A percentile compares a stretch with the other conserved stretches of the same genome.
Conservation (phyloP, 2,113 vertebrate species). For the Gambusia holbrooki region DNA sequence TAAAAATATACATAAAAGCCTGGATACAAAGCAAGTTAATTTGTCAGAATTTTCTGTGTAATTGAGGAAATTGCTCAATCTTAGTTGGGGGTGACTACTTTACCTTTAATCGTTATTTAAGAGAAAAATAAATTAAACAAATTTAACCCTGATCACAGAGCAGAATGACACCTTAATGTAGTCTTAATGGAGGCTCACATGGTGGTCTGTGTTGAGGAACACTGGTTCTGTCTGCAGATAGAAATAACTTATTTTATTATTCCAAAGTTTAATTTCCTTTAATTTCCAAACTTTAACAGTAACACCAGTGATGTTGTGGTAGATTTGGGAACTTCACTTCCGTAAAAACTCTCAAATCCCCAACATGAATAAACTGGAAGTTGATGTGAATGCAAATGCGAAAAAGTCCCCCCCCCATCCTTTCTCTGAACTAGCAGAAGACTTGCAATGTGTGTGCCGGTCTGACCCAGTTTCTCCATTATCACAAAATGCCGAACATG, state of each 20-base stretch:
- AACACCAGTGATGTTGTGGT: background rate
- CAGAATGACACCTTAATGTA: background rate
- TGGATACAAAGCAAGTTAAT: background rate
- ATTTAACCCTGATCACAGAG: no score
- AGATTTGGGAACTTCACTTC: background rate
- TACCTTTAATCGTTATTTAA: no score
- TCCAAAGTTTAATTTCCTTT: background rate
- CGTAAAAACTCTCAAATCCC: background rate
- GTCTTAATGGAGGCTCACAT: background rate
- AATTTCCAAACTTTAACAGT: background rate
- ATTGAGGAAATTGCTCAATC: background rate
- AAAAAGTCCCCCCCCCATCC: conserved; percentile 56
- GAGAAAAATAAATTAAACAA: no score
- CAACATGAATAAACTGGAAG: conserved; percentile 11
- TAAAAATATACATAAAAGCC: background rate
- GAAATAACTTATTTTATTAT: background rate
- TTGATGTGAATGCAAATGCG: conserved; percentile 42
- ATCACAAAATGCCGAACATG: conserved; percentile 72
- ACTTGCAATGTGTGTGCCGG: conserved; percentile 50
- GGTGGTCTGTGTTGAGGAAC: background rate
- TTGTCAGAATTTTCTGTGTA: background rate
- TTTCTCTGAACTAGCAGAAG: conserved; percentile 47
- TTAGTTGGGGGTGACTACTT: background rate
- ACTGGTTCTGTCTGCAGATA: background rate
- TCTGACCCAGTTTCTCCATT: conserved; percentile 73